These are phyloP conservation scores for Todiramphus saurophagus DNA, from an alignment of 2,113 vertebrate species.

Conservation along the genomic window DNA sequence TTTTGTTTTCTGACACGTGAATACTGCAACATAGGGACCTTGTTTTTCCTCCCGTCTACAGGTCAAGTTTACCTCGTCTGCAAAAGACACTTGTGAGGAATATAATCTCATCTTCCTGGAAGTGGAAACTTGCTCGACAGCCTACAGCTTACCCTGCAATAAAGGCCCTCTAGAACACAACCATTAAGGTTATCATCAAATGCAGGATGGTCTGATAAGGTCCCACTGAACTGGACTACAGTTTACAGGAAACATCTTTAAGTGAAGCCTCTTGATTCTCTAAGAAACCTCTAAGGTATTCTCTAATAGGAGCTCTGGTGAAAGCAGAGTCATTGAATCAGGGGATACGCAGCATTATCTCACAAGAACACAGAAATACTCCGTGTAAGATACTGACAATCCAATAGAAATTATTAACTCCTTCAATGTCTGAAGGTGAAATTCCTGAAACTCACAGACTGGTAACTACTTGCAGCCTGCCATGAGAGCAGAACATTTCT, in stretches of 20 bases:
- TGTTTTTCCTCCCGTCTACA: background rate
- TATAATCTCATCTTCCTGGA: background rate
- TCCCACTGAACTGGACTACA: background rate
- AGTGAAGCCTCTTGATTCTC: background rate
- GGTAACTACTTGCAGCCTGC: background rate
- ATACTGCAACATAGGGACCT: background rate
- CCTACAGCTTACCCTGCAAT: background rate
- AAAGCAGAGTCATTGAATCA: background rate
- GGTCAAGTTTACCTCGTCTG: background rate
- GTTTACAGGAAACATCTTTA: background rate
- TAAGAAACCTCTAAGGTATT: background rate
- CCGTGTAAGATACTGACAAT: background rate
- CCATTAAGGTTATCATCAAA: background rate
- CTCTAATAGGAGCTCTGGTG: background rate
- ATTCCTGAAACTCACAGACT: background rate
- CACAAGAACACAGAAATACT: background rate
- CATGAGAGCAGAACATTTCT: background rate
- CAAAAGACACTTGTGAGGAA: background rate
- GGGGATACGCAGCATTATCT: background rate
- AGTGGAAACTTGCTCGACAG: background rate
- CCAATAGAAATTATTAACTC: background rate
- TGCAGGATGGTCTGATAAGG: background rate
- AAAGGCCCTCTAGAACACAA: background rate
- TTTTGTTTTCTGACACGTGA: background rate
- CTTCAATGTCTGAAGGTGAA: background rate